phyloP scores from a whole-genome alignment of 1,140 invertebrate species.

The Babylonia areolata region DNA sequence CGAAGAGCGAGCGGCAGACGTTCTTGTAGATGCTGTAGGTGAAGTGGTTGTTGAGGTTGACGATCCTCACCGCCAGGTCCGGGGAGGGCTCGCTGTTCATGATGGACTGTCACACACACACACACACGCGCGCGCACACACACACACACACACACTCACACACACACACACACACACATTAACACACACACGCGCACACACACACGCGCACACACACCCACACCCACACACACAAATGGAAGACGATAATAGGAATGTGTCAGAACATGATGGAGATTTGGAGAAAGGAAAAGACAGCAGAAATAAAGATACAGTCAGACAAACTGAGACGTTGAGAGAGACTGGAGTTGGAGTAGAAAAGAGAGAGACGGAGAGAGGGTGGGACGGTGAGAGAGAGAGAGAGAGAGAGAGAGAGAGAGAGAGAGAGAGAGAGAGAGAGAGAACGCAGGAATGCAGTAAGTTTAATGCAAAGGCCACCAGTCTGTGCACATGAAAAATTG shows the following conservation, averaged over 20 bases:
- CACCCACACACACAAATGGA: too few relatives aligned
- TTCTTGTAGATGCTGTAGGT: conserved; percentile 76
- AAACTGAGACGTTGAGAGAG: too few relatives aligned
- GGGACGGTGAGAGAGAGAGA: background rate
- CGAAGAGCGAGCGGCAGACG: conserved; percentile 76
- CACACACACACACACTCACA: conserved; percentile 22
- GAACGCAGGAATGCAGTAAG: background rate
- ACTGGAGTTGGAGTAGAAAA: too few relatives aligned
- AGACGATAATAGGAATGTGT: too few relatives aligned
- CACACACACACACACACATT: conserved; percentile 11
- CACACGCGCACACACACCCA: too few relatives aligned
- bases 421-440: conserved; percentile 11
- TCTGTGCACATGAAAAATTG: too few relatives aligned
- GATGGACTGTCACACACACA: conserved; percentile 69
- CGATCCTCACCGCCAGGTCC: conserved; percentile 68
- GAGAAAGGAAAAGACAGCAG: too few relatives aligned
- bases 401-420: conserved; percentile 11
- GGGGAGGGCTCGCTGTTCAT: conserved; percentile 68
- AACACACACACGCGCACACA: background rate
- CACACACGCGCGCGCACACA: conserved; percentile 24
- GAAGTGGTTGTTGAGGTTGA: conserved; percentile 73
- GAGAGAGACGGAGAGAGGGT: background rate
- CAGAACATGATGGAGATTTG: too few relatives aligned
- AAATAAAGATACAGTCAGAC: too few relatives aligned
- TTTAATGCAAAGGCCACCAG: too few relatives aligned